Evolutionary conservation across 2,888 invertebrate genomes (phyloP), one percentile per base, ranked within the genome.

Genomic region (Phengaris alcon): DNA sequence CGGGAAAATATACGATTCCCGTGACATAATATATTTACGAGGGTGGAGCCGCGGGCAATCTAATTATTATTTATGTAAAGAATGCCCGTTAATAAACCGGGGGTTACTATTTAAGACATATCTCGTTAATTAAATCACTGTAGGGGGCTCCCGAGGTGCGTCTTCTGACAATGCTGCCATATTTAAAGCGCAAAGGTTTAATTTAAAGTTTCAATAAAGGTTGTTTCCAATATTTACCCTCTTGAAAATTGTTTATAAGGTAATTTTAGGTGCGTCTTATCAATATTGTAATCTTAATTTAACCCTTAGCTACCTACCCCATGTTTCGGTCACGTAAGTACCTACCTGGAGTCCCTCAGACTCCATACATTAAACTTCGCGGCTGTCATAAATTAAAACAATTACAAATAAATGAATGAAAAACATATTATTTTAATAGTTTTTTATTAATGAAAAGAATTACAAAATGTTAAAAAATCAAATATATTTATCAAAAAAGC

Each of bases 61-160:
- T 74, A 44, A 68, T 74, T 68, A 74, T 72, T 52, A 74, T 72
- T 52, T 70, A 72, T 59, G 74, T 59, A 75, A 68, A 75, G 55
- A 57, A 55, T 55, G 55, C 22, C 68, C 74, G 44, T 75, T 75
- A 70, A 75, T 75, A 75, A 70, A 72, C 35, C 22, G 22, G 84
- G 87, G 88, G 88, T 87, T 87, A 88, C 88, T 91, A 89, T 91
- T 87, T 91, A 91, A 90, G 90, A 90, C 90, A 90, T 93, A 93
- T 93, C 93, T 92, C 88, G 90, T 93, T 93, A 93, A 93, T 93
- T 93, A 93, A 93, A 93, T 93, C 93, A 89, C 91, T 85, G 90
- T 86, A 83, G 91, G 92, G 89, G 83, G 90, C 88, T 88, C 87
- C 83, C 82, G 84, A 86, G 87, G 84, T 80, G 84, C 79, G 48